Percentiles rank a stretch among this genome's conserved stretches.
These are phyloP conservation scores for Micoletzkya japonica DNA, from an alignment of 2,888 invertebrate species.

Conservation along the genomic window DNA sequence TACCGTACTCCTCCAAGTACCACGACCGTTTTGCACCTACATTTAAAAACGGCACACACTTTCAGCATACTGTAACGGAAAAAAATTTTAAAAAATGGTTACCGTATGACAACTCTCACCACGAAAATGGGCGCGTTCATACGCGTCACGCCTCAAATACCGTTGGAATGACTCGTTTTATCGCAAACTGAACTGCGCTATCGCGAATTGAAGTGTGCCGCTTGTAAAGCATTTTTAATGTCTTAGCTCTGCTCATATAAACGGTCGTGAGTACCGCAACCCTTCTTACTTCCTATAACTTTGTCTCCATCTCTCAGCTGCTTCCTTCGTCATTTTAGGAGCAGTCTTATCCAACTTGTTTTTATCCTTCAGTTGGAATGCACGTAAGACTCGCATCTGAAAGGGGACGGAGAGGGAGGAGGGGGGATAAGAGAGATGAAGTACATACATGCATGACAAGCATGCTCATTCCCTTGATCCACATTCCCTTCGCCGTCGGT, in stretches of 20 bases:
- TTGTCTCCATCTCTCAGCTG: constrained; percentile 59
- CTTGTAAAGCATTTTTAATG: constrained; percentile 3
- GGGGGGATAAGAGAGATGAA: neutral
- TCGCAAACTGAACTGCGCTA: too few species aligned
- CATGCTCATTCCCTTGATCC: constrained; percentile 58
- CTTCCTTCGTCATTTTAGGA: constrained; percentile 60
- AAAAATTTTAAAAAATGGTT: too few species aligned
- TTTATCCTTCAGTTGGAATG: constrained; percentile 42
- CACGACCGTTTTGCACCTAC: too few species aligned
- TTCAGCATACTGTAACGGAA: too few species aligned
- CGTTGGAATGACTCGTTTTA: too few species aligned
- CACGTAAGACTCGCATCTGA: constrained; percentile 48
- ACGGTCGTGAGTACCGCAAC: neutral
- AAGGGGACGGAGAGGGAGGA: constrained; percentile 10
- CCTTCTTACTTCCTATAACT: constrained; percentile 48
- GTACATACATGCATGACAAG: constrained; percentile 57
- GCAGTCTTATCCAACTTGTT: constrained; percentile 55
- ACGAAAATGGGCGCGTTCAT: too few species aligned
- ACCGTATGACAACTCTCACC: too few species aligned
- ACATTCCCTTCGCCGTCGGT: constrained; percentile 48
- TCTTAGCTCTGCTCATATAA: neutral
- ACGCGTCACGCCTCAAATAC: too few species aligned
- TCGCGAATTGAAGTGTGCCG: too few species aligned
- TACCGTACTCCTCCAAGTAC: too few species aligned
- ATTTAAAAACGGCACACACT: too few species aligned